Conservation (phyloP, 2,888 invertebrate species). For the Uropetala carovei region DNA sequence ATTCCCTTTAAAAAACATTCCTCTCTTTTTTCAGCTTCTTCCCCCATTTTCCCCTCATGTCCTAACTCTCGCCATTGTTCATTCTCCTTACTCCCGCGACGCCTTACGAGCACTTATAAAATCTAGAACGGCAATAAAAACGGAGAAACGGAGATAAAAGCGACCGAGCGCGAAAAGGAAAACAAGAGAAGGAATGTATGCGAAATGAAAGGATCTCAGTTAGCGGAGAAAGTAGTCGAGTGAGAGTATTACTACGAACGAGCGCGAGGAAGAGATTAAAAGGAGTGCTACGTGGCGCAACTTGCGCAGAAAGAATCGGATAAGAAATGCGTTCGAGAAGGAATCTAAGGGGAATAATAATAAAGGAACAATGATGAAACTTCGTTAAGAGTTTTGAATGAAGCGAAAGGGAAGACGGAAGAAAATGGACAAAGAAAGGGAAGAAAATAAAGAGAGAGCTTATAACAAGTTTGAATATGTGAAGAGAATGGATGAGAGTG, state of each 20-base stretch:
- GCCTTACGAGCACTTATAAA: not conserved
- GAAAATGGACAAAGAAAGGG: not conserved
- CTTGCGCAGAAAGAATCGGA: not conserved
- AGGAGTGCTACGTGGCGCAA: not conserved
- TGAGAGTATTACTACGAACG: not conserved
- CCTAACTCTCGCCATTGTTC: not conserved
- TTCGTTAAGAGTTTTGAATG: not conserved
- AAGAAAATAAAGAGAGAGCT: conserved; percentile 30
- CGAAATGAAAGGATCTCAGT: not conserved
- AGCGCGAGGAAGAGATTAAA: not conserved
- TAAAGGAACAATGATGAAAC: not conserved
- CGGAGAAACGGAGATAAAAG: not conserved
- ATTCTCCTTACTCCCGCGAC: not conserved
- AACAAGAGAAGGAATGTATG: not conserved
- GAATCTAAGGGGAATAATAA: not conserved
- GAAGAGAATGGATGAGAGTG: not conserved
- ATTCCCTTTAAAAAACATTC: conserved; percentile 12
- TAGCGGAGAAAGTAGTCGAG: not conserved
- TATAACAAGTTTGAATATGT: conserved; percentile 51
- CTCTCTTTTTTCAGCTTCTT: not conserved
- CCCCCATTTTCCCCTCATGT: not conserved
- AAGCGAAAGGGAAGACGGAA: not conserved
- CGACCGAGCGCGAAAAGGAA: not conserved
- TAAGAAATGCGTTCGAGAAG: not conserved
- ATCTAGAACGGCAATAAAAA: not conserved